Percentiles rank a stretch among this genome's conserved stretches.
phyloP scores from a whole-genome alignment of 2,113 vertebrate genomes.

The Cepphus grylle region DNA sequence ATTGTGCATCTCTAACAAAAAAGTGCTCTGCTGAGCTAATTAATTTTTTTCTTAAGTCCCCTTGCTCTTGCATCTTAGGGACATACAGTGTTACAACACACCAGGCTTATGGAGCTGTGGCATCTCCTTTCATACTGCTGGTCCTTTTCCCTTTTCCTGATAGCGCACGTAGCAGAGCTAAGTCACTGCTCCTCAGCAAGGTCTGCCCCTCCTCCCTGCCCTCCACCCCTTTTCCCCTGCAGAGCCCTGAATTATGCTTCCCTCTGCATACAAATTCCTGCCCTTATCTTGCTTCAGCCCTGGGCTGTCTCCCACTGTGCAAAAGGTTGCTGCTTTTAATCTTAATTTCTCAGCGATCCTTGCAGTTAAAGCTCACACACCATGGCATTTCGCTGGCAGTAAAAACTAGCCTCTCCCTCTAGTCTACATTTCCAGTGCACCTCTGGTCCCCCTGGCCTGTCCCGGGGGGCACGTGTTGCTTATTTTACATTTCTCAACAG shows the following conservation, averaged over 20 bases:
- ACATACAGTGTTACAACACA: neutral
- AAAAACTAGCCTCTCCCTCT: neutral
- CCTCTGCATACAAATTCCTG: neutral
- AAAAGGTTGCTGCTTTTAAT: neutral
- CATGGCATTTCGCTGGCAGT: neutral
- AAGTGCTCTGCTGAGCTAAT: neutral
- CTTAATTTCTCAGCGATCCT: neutral
- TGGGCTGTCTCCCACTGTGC: neutral
- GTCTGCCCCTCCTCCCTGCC: neutral
- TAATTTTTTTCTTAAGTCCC: neutral
- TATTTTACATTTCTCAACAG: neutral
- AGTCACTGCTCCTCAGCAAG: neutral
- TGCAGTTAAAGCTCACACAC: neutral
- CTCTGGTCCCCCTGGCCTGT: neutral
- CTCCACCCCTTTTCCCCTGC: neutral
- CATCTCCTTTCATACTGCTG: neutral
- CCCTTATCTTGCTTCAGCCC: neutral
- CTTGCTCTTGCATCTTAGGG: neutral
- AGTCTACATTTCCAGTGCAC: neutral
- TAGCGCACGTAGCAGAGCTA: neutral
- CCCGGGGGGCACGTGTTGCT: rapidly evolving
- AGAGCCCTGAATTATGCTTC: neutral
- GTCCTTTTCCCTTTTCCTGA: neutral
- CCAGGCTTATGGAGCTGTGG: neutral
- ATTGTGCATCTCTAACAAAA: neutral